Evolutionary conservation across 30 jellyfish, hydroid and myxozoan genomes (phyloP).

Genomic region (Turritopsis dohrnii): DNA sequence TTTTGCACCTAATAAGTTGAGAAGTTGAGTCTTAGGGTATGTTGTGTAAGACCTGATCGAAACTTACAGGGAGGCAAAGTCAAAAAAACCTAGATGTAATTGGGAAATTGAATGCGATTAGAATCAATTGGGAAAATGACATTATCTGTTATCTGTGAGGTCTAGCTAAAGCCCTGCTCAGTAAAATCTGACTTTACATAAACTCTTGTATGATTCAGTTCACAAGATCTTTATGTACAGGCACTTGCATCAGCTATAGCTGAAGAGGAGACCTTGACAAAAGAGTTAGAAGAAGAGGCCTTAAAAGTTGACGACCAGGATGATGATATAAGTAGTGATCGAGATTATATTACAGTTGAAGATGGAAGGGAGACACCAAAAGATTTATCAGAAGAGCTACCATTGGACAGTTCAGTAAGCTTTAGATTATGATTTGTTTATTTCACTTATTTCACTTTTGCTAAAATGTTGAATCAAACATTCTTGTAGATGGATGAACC

Average conservation of each 20-base stretch:
- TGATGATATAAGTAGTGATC: slow-evolving; percentile 77
- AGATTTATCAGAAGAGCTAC: slow-evolving; percentile 46
- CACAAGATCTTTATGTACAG: slow-evolving; percentile 13
- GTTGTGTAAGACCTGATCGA: too few relatives aligned
- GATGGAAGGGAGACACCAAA: slow-evolving; percentile 67
- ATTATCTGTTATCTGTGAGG: too few relatives aligned
- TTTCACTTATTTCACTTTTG: not conserved
- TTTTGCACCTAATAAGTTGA: too few relatives aligned
- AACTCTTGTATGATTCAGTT: too few relatives aligned
- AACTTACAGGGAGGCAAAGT: too few relatives aligned
- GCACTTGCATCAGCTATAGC: slow-evolving; percentile 93
- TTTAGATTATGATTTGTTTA: not conserved
- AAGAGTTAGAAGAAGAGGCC: slow-evolving; percentile 91
- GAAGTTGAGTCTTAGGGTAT: too few relatives aligned
- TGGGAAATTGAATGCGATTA: too few relatives aligned
- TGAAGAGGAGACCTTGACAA: slow-evolving; percentile 82
- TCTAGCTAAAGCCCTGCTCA: too few relatives aligned
- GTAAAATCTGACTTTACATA: not conserved
- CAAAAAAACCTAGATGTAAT: too few relatives aligned
- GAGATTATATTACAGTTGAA: slow-evolving; percentile 53
- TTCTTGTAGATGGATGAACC: slow-evolving; percentile 28
- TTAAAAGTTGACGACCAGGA: slow-evolving; percentile 75
- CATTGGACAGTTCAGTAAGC: slow-evolving; percentile 71
- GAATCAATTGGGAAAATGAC: too few relatives aligned
- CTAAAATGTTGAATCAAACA: not conserved